Conservation (phyloP, 2,888 invertebrate species). For the Chrysodeixis includens region DNA sequence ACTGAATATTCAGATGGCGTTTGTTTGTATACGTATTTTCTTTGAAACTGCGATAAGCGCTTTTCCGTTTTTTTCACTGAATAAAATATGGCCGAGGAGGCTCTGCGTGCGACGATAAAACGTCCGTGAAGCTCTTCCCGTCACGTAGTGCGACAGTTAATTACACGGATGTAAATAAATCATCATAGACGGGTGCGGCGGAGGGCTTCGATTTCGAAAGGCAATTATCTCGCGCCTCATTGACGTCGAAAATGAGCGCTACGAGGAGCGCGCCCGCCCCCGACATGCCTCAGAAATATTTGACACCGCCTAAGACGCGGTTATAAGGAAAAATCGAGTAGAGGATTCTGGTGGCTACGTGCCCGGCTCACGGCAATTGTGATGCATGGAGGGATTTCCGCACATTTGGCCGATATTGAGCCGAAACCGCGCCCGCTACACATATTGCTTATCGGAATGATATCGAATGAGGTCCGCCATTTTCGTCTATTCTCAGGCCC, state of each 20-base stretch:
- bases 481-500: constrained; percentile 73
- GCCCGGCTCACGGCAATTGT: constrained; percentile 80
- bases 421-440: constrained; percentile 74
- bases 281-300: constrained; percentile 79
- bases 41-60: constrained; percentile 83
- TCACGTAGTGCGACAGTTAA: constrained; percentile 89
- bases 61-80: constrained; percentile 80
- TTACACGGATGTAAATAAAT: constrained; percentile 89
- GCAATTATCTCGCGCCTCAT: constrained; percentile 88
- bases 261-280: constrained; percentile 67
- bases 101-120: constrained; percentile 83
- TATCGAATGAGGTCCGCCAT: constrained; percentile 79
- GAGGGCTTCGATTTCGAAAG: constrained; percentile 86
- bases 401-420: constrained; percentile 78
- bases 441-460: constrained; percentile 82
- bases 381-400: constrained; percentile 83
- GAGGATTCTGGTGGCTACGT: constrained; percentile 80
- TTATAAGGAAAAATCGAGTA: constrained; percentile 82
- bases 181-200: constrained; percentile 86
- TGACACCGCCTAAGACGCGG: constrained; percentile 79
- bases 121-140: constrained; percentile 84
- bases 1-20: constrained; percentile 85
- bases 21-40: constrained; percentile 86
- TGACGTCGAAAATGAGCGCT: constrained; percentile 84
- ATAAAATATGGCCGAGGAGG: constrained; percentile 83